Evolutionary conservation across 2,888 invertebrate species (phyloP).

Genomic region (Metallyticus violacea): DNA sequence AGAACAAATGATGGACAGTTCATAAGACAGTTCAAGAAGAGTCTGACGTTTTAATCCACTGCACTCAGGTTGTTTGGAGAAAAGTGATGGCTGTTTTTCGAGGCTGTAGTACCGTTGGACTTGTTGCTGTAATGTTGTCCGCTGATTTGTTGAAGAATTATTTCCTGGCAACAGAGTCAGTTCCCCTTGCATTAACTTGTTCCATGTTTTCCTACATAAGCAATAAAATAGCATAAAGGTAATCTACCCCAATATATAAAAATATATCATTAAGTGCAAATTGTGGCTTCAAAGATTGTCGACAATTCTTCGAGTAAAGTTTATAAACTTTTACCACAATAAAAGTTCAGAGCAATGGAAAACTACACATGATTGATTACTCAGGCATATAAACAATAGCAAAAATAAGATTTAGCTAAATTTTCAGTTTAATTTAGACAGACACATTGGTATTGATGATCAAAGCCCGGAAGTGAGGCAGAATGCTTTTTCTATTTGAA

Average conservation of each 20-base stretch:
- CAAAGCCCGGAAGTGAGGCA: no score
- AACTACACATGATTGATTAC: no score
- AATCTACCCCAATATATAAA: neutral
- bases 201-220: neutral
- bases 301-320: no score
- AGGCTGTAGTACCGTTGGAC: neutral
- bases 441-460: no score
- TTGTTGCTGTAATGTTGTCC: neutral
- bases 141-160: neutral
- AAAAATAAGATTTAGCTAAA: no score
- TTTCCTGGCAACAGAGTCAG: conserved; percentile 1
- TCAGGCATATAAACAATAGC: no score
- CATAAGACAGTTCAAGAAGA: neutral
- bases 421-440: no score
- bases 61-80: conserved; percentile 2
- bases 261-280: no score
- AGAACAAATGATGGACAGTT: neutral
- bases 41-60: neutral
- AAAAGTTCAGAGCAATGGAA: no score
- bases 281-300: no score
- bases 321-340: no score
- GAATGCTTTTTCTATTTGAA: no score
- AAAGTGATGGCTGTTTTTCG: neutral
- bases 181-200: neutral
- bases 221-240: neutral